A percentile compares a stretch with the other conserved stretches of the same genome.
Evolutionary conservation across 1,140 invertebrate species (phyloP).

Genomic region (Tribolium madens): DNA sequence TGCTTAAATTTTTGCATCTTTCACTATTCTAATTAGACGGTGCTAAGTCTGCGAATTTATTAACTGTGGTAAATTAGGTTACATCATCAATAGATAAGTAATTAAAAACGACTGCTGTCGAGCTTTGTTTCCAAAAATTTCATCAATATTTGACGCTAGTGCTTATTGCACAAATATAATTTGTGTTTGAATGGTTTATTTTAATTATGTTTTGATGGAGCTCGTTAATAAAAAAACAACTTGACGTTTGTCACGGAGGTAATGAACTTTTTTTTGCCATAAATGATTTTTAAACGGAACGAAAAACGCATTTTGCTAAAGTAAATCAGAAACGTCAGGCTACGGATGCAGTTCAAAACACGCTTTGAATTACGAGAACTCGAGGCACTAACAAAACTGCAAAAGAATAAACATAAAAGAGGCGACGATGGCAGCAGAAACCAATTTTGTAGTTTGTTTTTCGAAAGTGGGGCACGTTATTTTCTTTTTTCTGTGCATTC

Average conservation of each 20-base stretch:
- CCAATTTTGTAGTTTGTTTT: conserved; percentile 10
- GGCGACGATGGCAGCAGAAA: background rate
- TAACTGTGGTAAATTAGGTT: background rate
- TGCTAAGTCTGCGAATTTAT: background rate
- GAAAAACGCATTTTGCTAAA: background rate
- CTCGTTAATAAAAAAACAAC: background rate
- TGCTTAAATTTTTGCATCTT: background rate
- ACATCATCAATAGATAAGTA: background rate
- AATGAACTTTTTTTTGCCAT: background rate
- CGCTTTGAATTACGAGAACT: conserved; percentile 7
- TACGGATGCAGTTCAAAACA: background rate
- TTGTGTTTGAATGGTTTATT: background rate
- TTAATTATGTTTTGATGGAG: background rate
- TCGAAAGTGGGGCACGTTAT: background rate
- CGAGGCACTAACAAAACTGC: background rate
- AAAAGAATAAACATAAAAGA: conserved; percentile 12
- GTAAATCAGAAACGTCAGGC: background rate
- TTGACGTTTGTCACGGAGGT: background rate
- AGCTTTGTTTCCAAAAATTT: too few species aligned
- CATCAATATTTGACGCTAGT: background rate
- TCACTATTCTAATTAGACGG: background rate
- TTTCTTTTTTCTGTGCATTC: background rate
- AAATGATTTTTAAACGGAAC: background rate
- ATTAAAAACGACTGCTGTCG: background rate
- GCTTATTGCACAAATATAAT: background rate